Percentiles rank a stretch among this genome's conserved stretches.
Conservation (phyloP, 2,797 vertebrate genomes). For the Sebastes aleutianus region DNA sequence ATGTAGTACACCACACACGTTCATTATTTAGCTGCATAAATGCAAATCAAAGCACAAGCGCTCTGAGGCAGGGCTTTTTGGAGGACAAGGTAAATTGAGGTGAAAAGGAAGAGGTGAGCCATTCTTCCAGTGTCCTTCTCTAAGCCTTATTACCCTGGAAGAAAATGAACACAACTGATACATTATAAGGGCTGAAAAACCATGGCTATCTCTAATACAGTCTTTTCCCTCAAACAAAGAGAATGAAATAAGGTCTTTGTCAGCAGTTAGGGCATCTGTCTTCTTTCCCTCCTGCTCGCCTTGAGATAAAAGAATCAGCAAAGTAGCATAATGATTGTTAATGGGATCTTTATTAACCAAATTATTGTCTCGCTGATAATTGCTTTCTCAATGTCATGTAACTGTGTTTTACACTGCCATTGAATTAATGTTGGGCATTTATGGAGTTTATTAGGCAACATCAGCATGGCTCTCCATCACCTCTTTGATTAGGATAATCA, state of each 20-base stretch:
- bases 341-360: constrained; percentile 78
- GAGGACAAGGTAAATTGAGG: constrained; percentile 63
- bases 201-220: constrained; percentile 66
- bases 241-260: constrained; percentile 75
- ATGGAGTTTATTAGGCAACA: constrained; percentile 60
- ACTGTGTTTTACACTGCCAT: constrained; percentile 59
- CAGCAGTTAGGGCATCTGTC: constrained; percentile 75
- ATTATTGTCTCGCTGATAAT: constrained; percentile 74
- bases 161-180: constrained; percentile 61
- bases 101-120: constrained; percentile 58
- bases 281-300: constrained; percentile 63
- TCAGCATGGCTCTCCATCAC: constrained; percentile 34
- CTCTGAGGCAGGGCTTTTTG: constrained; percentile 37
- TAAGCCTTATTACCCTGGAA: constrained; percentile 52
- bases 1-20: constrained; percentile 54
- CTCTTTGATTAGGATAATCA: constrained; percentile 59
- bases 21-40: constrained; percentile 74
- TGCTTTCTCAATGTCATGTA: constrained; percentile 77
- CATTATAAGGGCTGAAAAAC: constrained; percentile 52
- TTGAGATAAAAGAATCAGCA: constrained; percentile 79
- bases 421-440: constrained; percentile 67
- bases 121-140: constrained; percentile 60
- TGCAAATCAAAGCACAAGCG: constrained; percentile 59
- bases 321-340: constrained; percentile 75
- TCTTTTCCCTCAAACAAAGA: constrained; percentile 64